Conservation (phyloP, 2,113 vertebrate genomes). For the Corythornis cristatus region DNA sequence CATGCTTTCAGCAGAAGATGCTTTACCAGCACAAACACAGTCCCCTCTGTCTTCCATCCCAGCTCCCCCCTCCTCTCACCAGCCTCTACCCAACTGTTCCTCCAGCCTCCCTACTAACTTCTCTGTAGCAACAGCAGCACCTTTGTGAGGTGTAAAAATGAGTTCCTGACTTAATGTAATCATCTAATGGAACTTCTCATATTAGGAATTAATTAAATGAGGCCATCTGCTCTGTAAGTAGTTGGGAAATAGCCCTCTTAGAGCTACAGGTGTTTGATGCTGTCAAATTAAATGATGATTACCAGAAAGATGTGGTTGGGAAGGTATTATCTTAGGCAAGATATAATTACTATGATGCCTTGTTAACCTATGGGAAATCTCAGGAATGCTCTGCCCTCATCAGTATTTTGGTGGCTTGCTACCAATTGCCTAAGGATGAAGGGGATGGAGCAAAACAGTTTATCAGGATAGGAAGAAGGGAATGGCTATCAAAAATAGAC, state of each 20-base stretch:
- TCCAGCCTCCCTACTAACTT: not conserved
- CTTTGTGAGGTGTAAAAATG: slow-evolving; percentile 1
- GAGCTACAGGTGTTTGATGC: slow-evolving; percentile 7
- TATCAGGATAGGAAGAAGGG: not conserved
- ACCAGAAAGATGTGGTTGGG: not conserved
- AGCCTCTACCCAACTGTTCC: too few relatives aligned
- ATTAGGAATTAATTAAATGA: slow-evolving; percentile 2
- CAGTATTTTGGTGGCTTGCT: not conserved
- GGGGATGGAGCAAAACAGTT: not conserved
- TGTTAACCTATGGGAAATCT: not conserved
- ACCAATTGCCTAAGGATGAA: not conserved
- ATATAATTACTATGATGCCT: not conserved
- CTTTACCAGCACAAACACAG: not conserved
- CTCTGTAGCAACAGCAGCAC: not conserved
- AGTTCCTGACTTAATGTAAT: not conserved
- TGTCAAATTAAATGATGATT: slow-evolving; percentile 17
- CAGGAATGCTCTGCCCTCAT: not conserved
- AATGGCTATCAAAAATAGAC: not conserved
- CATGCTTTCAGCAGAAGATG: not conserved
- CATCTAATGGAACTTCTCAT: not conserved
- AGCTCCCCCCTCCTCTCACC: too few relatives aligned
- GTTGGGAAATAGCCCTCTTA: not conserved
- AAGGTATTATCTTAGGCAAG: not conserved
- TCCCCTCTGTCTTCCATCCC: too few relatives aligned
- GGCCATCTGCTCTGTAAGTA: not conserved